These are phyloP conservation scores for Larimichthys crocea DNA, from an alignment of 2,113 vertebrate genomes.

Conservation along the genomic window DNA sequence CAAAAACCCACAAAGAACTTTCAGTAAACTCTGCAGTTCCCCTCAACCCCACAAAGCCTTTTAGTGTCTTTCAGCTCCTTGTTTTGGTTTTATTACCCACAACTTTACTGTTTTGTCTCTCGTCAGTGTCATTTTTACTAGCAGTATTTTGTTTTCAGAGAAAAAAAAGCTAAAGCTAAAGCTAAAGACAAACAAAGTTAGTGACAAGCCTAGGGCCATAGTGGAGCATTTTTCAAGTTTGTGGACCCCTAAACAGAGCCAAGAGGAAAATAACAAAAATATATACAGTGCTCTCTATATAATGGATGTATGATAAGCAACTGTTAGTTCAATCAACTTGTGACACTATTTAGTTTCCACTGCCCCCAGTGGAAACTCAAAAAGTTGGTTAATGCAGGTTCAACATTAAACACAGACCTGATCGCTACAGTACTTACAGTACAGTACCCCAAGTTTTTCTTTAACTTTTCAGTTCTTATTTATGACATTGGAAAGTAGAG, in stretches of 20 bases:
- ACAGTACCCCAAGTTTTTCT: neutral
- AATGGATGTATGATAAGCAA: too few species aligned
- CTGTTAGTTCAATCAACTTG: too few species aligned
- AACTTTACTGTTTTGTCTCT: neutral
- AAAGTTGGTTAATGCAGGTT: too few species aligned
- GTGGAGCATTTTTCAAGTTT: neutral
- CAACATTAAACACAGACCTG: too few species aligned
- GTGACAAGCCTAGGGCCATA: too few species aligned
- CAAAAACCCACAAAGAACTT: neutral
- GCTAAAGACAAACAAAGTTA: neutral
- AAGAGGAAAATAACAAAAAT: neutral
- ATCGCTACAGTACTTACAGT: neutral
- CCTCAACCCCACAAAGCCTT: neutral
- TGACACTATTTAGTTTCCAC: too few species aligned
- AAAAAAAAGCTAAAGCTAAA: neutral
- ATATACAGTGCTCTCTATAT: too few species aligned
- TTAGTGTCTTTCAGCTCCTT: neutral
- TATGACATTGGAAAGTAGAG: neutral
- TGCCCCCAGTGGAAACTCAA: too few species aligned
- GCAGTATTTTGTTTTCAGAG: neutral
- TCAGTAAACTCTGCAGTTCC: neutral
- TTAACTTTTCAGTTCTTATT: neutral
- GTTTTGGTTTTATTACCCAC: neutral
- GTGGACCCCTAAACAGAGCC: neutral
- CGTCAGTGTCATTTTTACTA: neutral